Conservation (phyloP, 2,113 vertebrate species). For the Ptyas mucosa region DNA sequence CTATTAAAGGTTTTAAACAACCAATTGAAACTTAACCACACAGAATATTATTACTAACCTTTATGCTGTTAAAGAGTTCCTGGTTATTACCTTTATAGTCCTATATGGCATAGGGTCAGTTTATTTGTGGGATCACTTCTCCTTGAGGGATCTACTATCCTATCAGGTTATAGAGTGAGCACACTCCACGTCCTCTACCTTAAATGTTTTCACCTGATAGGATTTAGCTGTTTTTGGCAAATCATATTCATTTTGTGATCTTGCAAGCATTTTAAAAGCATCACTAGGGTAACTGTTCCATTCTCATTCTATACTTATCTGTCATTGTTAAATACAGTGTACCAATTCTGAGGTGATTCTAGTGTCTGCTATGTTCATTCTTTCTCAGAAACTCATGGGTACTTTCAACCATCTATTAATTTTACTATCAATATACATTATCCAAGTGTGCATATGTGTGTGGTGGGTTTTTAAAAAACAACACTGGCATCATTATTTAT, state of each 20-base stretch:
- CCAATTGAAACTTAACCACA: neutral
- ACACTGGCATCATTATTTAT: constrained; percentile 22
- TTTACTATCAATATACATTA: neutral
- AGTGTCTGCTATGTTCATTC: neutral
- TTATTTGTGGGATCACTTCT: neutral
- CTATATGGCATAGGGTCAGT: neutral
- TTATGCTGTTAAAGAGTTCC: neutral
- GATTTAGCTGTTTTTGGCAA: neutral
- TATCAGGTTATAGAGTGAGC: neutral
- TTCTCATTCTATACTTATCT: neutral
- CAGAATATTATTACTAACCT: neutral
- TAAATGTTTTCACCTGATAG: neutral
- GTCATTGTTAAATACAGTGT: neutral
- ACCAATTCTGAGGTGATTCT: neutral
- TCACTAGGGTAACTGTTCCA: neutral
- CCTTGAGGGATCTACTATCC: neutral
- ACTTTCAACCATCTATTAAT: neutral
- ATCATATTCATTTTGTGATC: neutral
- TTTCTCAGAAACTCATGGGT: neutral
- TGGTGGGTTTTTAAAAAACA: neutral
- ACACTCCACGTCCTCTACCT: neutral
- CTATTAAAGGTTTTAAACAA: neutral
- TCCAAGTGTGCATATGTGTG: neutral
- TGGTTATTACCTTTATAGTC: neutral
- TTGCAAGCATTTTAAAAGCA: neutral